Evolutionary conservation across 2,888 invertebrate species (phyloP).

Genomic region (Xanthia togata): DNA sequence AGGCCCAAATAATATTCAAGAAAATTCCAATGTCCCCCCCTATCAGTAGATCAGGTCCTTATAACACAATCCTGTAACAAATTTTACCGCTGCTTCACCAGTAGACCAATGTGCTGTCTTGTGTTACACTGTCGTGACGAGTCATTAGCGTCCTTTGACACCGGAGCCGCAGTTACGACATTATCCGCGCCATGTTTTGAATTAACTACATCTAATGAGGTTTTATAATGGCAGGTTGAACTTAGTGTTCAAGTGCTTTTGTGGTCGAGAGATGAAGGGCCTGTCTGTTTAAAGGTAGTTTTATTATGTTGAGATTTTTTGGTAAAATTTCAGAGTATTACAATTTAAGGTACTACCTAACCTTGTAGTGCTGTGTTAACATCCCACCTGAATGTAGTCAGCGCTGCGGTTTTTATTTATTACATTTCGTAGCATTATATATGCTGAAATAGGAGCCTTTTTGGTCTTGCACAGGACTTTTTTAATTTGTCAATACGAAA

Average conservation of each 20-base stretch:
- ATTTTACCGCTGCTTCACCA: constrained; percentile 10
- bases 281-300: not conserved
- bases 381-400: not conserved
- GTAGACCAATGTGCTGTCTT: constrained; percentile 47
- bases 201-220: constrained; percentile 56
- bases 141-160: constrained; percentile 61
- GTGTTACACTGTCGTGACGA: constrained; percentile 59
- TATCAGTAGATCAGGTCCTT: constrained; percentile 2
- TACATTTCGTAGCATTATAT: too few relatives aligned
- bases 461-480: too few relatives aligned
- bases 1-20: not conserved
- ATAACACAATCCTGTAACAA: constrained; percentile 19
- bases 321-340: not conserved
- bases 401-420: too few relatives aligned
- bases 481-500: too few relatives aligned
- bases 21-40: not conserved
- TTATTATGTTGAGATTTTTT: constrained; percentile 29
- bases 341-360: not conserved
- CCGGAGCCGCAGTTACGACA: constrained; percentile 43
- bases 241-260: constrained; percentile 36
- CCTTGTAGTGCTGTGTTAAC: not conserved
- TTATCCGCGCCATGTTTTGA: constrained; percentile 61
- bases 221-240: constrained; percentile 50
- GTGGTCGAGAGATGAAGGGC: constrained; percentile 9
- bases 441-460: too few relatives aligned